Conservation (phyloP, 2,888 invertebrate genomes). For the Chouioia cunea region DNA sequence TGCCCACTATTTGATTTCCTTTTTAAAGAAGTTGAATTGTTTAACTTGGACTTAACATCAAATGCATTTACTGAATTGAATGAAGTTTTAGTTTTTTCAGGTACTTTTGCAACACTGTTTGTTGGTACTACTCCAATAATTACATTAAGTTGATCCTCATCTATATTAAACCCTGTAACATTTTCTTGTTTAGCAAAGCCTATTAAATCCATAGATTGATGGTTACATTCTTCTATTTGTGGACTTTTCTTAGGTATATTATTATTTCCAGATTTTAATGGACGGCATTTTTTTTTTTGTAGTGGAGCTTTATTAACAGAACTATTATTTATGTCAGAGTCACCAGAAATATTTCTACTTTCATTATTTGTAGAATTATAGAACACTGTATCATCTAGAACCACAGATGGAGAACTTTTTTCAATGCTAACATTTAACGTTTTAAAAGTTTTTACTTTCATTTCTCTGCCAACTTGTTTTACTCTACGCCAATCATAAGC, state of each 20-base stretch:
- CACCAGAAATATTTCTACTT: conserved; percentile 28
- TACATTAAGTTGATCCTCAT: conserved; percentile 46
- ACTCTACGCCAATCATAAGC: conserved; percentile 53
- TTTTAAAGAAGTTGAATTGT: conserved; percentile 23
- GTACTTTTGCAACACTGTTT: conserved; percentile 15
- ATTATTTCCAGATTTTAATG: conserved; percentile 1
- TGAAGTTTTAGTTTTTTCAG: conserved; percentile 28
- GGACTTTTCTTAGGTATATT: not conserved
- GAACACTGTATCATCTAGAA: conserved; percentile 41
- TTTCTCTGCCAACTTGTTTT: conserved; percentile 56
- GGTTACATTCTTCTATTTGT: conserved; percentile 7
- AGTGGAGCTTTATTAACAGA: not conserved
- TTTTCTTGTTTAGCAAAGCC: not conserved
- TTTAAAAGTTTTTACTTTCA: conserved; percentile 54
- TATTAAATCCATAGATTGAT: conserved; percentile 23
- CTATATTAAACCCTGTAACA: not conserved
- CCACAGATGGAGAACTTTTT: conserved; percentile 41
- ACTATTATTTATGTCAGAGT: conserved; percentile 10
- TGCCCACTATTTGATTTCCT: not conserved
- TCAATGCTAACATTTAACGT: conserved; percentile 54
- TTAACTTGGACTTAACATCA: conserved; percentile 11
- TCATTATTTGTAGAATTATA: conserved; percentile 33
- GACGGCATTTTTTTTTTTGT: not conserved
- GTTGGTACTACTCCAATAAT: conserved; percentile 47
- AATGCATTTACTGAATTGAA: not conserved